These are phyloP conservation scores for Alligator mississippiensis DNA, from an alignment of 2,113 vertebrate species.

Conservation along the genomic window DNA sequence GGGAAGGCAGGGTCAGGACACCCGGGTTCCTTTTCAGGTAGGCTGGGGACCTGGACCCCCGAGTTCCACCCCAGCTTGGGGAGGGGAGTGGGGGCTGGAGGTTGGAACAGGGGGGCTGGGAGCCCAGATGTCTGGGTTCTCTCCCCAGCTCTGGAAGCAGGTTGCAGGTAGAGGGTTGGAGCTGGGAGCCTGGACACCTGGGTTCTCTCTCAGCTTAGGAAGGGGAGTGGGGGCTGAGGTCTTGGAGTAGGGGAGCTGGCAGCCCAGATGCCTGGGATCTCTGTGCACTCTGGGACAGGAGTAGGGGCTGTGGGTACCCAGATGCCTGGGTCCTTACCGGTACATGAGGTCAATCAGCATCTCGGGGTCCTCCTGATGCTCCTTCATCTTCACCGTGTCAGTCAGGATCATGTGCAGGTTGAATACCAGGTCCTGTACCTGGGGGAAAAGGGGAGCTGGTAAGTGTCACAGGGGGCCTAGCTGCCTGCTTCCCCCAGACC, in stretches of 20 bases:
- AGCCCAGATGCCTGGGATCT: too few relatives aligned
- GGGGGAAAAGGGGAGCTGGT: not conserved
- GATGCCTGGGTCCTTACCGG: constrained; percentile 74
- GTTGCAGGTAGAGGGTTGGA: not conserved
- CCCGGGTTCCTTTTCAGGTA: not conserved
- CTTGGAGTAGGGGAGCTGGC: too few relatives aligned
- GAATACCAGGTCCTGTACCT: constrained; percentile 95
- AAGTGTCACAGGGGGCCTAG: too few relatives aligned
- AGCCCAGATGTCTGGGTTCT: not conserved
- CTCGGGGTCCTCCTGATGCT: constrained; percentile 93
- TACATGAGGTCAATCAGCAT: constrained; percentile 96
- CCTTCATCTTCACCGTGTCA: constrained; percentile 95
- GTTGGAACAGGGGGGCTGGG: not conserved
- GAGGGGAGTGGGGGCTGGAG: not conserved
- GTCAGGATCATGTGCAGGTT: constrained; percentile 96
- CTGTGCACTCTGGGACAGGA: too few relatives aligned
- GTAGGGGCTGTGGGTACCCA: too few relatives aligned
- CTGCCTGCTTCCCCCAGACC: too few relatives aligned
- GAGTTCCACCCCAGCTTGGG: too few relatives aligned
- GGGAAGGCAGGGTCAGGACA: not conserved
- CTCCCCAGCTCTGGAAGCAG: not conserved
- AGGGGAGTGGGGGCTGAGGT: not conserved
- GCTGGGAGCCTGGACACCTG: not conserved
- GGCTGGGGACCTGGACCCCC: not conserved
- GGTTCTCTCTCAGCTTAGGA: too few relatives aligned